A percentile compares a stretch with the other conserved stretches of the same genome.
phyloP scores from a whole-genome alignment of 2,797 vertebrate genomes.

The Chiloscyllium punctatum region DNA sequence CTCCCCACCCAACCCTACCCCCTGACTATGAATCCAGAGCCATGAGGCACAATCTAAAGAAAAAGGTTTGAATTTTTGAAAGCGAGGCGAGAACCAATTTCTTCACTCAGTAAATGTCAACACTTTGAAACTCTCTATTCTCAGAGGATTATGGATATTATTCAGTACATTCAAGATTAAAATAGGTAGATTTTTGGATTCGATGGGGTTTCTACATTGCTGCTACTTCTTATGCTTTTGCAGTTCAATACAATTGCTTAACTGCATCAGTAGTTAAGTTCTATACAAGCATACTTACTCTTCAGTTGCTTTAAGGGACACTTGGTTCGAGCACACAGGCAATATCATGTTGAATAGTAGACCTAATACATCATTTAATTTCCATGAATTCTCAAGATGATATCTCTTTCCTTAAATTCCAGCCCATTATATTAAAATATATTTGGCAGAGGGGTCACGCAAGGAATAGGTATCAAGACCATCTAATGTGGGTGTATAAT shows the following conservation, averaged over 20 bases:
- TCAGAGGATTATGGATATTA: too few relatives aligned
- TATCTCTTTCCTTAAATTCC: neutral
- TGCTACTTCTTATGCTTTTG: neutral
- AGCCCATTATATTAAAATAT: neutral
- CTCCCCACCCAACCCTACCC: too few relatives aligned
- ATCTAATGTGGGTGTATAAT: neutral
- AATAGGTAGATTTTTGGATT: neutral
- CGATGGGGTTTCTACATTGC: too few relatives aligned
- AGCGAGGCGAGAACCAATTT: neutral
- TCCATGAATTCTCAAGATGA: neutral
- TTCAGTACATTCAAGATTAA: neutral
- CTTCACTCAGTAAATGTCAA: neutral
- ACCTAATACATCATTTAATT: neutral
- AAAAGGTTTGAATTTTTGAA: neutral
- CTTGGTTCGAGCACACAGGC: neutral
- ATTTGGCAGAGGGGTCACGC: neutral
- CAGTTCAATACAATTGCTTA: neutral
- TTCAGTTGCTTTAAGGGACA: neutral
- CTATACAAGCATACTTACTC: neutral
- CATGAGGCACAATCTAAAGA: neutral
- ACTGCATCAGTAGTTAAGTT: neutral
- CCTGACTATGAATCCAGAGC: neutral
- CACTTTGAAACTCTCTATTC: neutral
- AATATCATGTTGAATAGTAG: neutral
- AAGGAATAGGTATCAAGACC: neutral